phyloP scores from a whole-genome alignment of 2,888 invertebrate genomes.

The Crioceris asparagi region DNA sequence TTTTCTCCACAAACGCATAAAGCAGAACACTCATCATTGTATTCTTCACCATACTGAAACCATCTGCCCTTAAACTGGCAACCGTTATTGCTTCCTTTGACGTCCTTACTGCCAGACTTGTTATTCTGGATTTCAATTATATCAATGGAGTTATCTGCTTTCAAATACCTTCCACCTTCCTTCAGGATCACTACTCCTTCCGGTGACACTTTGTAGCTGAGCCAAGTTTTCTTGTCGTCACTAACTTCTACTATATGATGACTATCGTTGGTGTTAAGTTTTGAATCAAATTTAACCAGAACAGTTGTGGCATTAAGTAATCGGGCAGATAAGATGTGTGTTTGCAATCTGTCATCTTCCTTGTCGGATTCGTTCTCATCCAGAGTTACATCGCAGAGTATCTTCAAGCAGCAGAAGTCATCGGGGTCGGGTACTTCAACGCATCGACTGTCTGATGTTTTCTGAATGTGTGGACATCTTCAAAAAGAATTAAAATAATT shows the following conservation, averaged over 20 bases:
- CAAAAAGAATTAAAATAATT: constrained; percentile 9
- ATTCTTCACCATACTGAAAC: constrained; percentile 52
- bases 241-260: constrained; percentile 36
- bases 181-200: constrained; percentile 29
- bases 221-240: constrained; percentile 37
- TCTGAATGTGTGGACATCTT: constrained; percentile 51
- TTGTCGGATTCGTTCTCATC: constrained; percentile 56
- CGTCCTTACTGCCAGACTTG: constrained; percentile 1
- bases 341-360: constrained; percentile 23
- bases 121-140: constrained; percentile 26
- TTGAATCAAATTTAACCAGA: constrained; percentile 35
- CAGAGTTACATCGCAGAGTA: constrained; percentile 75
- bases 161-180: constrained; percentile 28
- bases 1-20: constrained; percentile 62
- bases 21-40: constrained; percentile 72
- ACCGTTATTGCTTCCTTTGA: constrained; percentile 6
- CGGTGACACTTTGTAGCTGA: constrained; percentile 35
- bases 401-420: constrained; percentile 75
- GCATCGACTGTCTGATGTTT: constrained; percentile 60
- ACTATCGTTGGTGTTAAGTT: constrained; percentile 28
- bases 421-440: constrained; percentile 72
- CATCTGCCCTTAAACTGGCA: constrained; percentile 33
- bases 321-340: constrained; percentile 30
- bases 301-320: constrained; percentile 36
- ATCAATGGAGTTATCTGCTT: constrained; percentile 32